phyloP scores from a whole-genome alignment of 2,113 vertebrate species.

The Lasiurus borealis region DNA sequence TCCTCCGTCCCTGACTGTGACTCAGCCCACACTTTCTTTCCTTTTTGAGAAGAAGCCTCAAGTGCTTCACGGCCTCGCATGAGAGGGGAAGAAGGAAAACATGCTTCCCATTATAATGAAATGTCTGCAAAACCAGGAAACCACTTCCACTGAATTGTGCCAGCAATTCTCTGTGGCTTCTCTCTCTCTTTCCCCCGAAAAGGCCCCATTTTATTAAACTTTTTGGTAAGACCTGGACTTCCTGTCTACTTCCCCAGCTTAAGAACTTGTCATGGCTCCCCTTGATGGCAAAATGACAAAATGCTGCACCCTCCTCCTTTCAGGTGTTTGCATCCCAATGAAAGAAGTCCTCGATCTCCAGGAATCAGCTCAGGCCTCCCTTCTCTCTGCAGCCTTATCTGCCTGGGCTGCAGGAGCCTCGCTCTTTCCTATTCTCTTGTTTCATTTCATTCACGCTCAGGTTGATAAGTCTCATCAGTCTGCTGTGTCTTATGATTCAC shows the following conservation, averaged over 20 bases:
- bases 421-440: too few relatives aligned
- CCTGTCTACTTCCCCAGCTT: not conserved
- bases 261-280: not conserved
- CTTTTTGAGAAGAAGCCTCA: not conserved
- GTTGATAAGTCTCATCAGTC: not conserved
- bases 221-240: not conserved
- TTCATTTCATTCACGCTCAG: not conserved
- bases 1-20: not conserved
- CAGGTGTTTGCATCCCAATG: not conserved
- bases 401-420: not conserved
- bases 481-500: not conserved
- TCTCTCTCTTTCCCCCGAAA: not conserved
- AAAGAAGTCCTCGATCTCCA: not conserved
- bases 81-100: not conserved
- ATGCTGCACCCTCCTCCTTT: not conserved
- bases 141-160: not conserved
- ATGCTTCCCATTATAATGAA: not conserved
- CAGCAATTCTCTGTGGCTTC: not conserved
- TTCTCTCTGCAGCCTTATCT: not conserved
- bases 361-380: not conserved
- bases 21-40: not conserved
- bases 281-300: not conserved
- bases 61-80: not conserved
- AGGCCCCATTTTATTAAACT: not conserved
- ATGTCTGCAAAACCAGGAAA: accelerated